Conservation (phyloP, 2,797 vertebrate species). For the Paedocypris micromegethes region DNA sequence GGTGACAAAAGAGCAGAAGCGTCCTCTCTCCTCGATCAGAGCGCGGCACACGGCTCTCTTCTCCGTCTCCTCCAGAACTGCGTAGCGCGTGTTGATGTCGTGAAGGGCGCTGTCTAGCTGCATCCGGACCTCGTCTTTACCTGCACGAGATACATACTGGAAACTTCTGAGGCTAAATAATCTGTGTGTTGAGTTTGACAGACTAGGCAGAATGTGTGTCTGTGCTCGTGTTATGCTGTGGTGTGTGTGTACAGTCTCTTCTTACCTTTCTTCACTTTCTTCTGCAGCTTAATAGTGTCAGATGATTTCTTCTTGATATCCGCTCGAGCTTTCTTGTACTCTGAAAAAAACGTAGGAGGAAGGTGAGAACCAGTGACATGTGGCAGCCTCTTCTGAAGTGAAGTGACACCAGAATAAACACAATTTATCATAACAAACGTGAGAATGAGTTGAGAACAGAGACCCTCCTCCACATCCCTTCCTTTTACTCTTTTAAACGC, state of each 20-base stretch:
- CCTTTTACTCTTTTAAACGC: neutral
- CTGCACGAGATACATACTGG: slow-evolving; percentile 46
- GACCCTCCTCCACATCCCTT: no score
- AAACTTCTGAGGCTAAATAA: slow-evolving; percentile 10
- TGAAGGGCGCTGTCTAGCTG: slow-evolving; percentile 77
- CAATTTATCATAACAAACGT: no score
- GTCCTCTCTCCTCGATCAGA: slow-evolving; percentile 70
- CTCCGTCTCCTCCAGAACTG: slow-evolving; percentile 75
- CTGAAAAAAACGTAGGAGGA: slow-evolving; percentile 48
- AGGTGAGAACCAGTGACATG: neutral
- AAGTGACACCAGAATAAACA: neutral
- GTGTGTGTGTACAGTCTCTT: neutral
- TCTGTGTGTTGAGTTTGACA: slow-evolving; percentile 15
- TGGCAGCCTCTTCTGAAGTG: neutral
- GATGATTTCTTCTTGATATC: slow-evolving; percentile 83
- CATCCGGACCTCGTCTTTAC: slow-evolving; percentile 71
- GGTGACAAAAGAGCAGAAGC: slow-evolving; percentile 75
- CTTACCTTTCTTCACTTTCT: slow-evolving; percentile 82
- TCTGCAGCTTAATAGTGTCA: slow-evolving; percentile 80
- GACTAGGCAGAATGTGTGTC: neutral
- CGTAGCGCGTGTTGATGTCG: slow-evolving; percentile 75
- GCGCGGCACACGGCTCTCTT: slow-evolving; percentile 73
- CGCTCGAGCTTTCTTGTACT: slow-evolving; percentile 76
- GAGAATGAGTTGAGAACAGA: no score
- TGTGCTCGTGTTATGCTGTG: neutral